Percentiles rank a stretch among this genome's conserved stretches.
These are phyloP conservation scores for Apamea monoglypha DNA, from an alignment of 2,888 invertebrate species.

Conservation along the genomic window DNA sequence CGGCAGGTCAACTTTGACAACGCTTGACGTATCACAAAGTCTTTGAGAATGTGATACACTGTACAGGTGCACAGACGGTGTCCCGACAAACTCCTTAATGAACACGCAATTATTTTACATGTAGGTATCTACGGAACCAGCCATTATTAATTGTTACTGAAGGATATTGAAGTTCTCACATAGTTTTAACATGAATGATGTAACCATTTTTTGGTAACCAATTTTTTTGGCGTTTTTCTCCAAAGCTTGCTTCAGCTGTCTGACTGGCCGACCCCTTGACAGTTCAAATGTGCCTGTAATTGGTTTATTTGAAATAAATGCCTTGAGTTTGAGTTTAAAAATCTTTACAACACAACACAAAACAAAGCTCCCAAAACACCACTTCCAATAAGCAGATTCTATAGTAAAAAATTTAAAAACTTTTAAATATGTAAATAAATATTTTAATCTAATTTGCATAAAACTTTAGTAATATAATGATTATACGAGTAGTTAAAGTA, in stretches of 20 bases:
- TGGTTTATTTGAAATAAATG: no score
- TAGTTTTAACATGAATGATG: no score
- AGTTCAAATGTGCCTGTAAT: no score
- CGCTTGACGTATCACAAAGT: constrained; percentile 49
- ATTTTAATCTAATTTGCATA: neutral
- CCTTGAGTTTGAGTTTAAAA: neutral
- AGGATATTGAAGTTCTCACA: neutral
- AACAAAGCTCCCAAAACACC: neutral
- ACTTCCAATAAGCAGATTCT: no score
- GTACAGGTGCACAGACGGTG: constrained; percentile 22
- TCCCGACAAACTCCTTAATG: constrained; percentile 21
- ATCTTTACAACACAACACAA: no score
- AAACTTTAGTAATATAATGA: neutral
- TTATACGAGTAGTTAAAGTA: neutral
- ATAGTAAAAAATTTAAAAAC: neutral
- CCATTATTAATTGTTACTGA: neutral
- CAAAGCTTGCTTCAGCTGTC: no score
- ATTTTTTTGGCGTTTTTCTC: no score
- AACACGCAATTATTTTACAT: constrained; percentile 30
- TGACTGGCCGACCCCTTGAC: no score
- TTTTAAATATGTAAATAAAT: neutral
- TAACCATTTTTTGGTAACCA: no score
- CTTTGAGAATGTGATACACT: constrained; percentile 57
- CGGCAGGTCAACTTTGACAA: constrained; percentile 51
- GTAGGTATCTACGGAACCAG: neutral